Percentiles rank a stretch among this genome's conserved stretches.
Evolutionary conservation across 2,888 invertebrate species (phyloP).

Genomic region (Tiliacea aurago): DNA sequence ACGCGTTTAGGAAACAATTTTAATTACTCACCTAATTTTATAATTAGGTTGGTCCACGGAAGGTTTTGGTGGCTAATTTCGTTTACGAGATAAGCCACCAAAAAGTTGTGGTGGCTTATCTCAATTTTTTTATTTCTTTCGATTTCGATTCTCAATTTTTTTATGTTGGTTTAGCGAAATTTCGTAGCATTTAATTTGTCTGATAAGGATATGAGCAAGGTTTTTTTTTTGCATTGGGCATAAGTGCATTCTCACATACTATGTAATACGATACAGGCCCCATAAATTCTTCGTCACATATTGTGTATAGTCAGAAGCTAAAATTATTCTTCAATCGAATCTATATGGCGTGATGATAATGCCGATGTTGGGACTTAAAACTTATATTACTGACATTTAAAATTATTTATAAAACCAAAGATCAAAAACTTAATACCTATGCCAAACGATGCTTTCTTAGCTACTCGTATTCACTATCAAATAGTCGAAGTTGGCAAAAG

Average conservation of each 20-base stretch:
- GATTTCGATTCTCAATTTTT: too few relatives aligned
- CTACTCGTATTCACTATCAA: too few relatives aligned
- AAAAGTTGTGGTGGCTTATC: neutral
- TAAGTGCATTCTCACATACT: neutral
- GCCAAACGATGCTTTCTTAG: too few relatives aligned
- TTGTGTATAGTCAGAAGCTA: neutral
- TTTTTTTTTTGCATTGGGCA: neutral
- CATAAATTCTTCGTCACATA: neutral
- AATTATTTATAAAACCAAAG: neutral
- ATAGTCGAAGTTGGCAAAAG: constrained; percentile 12
- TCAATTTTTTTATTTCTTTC: neutral
- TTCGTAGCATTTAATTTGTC: neutral
- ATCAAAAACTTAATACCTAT: neutral
- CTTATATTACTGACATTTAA: neutral
- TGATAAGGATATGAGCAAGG: neutral
- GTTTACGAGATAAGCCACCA: too few relatives aligned
- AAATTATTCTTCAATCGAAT: neutral
- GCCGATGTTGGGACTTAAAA: neutral
- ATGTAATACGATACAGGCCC: too few relatives aligned
- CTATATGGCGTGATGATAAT: neutral
- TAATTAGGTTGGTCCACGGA: constrained; percentile 35
- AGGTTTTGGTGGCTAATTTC: constrained; percentile 22
- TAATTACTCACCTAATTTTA: constrained; percentile 59
- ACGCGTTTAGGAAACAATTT: constrained; percentile 54
- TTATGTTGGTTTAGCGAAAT: neutral